Percentiles rank a stretch among this genome's conserved stretches.
Conservation (phyloP, 2,113 vertebrate species). For the Pachycephala philippinensis region DNA sequence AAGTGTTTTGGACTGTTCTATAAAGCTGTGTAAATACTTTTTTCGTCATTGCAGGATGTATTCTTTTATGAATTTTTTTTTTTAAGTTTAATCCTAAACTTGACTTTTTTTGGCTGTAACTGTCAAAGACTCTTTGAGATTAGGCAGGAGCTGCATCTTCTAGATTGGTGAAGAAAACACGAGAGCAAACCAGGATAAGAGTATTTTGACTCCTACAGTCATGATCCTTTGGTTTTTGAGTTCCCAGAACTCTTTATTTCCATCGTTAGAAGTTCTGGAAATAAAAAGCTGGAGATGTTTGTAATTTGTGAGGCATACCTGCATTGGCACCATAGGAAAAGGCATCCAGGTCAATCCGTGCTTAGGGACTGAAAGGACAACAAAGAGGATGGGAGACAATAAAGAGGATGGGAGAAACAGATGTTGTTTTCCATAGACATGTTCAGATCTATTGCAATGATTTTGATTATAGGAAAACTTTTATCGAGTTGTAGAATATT, state of each 20-base stretch:
- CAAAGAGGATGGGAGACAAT: neutral
- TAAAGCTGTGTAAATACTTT: neutral
- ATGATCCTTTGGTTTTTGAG: neutral
- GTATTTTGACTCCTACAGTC: neutral
- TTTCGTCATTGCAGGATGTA: neutral
- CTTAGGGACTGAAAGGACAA: neutral
- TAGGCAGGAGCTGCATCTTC: neutral
- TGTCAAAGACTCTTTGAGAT: neutral
- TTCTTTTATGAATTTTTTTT: neutral
- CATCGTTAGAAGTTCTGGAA: neutral
- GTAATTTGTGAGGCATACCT: neutral
- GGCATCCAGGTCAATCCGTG: neutral
- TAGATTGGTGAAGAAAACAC: neutral
- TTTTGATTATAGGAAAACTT: neutral
- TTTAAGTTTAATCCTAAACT: neutral
- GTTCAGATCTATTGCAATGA: neutral
- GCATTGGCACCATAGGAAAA: neutral
- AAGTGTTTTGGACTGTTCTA: neutral
- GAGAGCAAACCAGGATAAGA: neutral
- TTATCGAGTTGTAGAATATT: neutral
- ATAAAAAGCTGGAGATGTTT: neutral
- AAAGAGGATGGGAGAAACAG: neutral
- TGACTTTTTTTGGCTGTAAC: neutral
- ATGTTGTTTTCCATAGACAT: neutral
- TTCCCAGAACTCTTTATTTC: neutral